phyloP scores from a whole-genome alignment of 2,797 vertebrate species.

The Megaceryle alcyon region DNA sequence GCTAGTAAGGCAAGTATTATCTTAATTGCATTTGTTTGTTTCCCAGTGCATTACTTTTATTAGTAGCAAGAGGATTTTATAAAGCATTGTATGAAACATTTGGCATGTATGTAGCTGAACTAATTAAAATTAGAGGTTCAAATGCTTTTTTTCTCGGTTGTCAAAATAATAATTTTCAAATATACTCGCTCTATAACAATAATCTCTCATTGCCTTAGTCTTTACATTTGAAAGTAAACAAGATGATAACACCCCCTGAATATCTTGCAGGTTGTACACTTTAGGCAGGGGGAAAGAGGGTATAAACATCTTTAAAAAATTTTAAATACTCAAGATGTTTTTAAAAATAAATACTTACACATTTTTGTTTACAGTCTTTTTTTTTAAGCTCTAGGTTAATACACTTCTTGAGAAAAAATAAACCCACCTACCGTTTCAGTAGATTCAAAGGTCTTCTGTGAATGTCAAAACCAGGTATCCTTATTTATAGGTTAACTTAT shows the following conservation, averaged over 20 bases:
- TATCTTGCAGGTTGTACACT: not conserved
- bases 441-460: conserved; percentile 57
- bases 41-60: not conserved
- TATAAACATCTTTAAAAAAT: not conserved
- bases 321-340: not conserved
- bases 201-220: not conserved
- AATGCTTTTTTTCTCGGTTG: conserved; percentile 18
- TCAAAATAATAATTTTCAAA: conserved; percentile 42
- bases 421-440: conserved; percentile 73
- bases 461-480: conserved; percentile 46
- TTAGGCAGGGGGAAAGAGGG: not conserved
- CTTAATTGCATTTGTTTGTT: not conserved
- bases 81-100: not conserved
- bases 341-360: not conserved
- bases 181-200: not conserved
- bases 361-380: not conserved
- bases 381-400: not conserved
- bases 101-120: conserved; percentile 22
- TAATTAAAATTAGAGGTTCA: conserved; percentile 45
- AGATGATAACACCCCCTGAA: not conserved
- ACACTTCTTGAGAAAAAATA: not conserved
- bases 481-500: conserved; percentile 45
- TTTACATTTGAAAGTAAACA: not conserved
- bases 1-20: not conserved
- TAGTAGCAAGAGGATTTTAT: not conserved